Conservation (phyloP, 2,113 vertebrate genomes). For the Mesoclemmys tuberculata region DNA sequence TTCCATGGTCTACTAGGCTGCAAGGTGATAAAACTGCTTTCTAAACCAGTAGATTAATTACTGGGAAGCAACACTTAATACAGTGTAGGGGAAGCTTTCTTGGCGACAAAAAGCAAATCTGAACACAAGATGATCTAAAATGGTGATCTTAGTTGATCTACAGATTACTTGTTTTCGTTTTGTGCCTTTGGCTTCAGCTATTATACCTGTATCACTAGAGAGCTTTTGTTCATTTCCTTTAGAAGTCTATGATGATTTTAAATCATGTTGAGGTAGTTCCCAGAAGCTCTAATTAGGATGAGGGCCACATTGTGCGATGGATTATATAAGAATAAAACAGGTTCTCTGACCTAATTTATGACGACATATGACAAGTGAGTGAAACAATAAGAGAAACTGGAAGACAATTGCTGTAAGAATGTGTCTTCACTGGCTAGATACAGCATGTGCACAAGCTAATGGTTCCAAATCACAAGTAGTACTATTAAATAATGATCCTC, state of each 20-base stretch:
- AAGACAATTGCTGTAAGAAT: constrained; percentile 24
- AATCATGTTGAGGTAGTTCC: neutral
- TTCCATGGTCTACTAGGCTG: neutral
- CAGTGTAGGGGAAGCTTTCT: neutral
- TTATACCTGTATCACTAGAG: neutral
- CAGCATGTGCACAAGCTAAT: neutral
- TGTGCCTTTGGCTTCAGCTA: neutral
- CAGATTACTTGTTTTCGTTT: neutral
- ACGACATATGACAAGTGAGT: constrained; percentile 1
- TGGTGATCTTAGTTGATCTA: neutral
- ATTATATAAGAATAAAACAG: neutral
- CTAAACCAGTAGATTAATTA: constrained; percentile 1
- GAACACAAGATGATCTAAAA: neutral
- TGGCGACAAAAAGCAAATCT: neutral
- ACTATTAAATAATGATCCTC: neutral
- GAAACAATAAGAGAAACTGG: constrained; percentile 23
- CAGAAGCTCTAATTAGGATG: neutral
- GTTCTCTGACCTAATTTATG: constrained; percentile 19
- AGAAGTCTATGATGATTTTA: neutral
- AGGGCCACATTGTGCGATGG: neutral
- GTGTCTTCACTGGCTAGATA: constrained; percentile 40
- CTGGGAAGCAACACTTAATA: neutral
- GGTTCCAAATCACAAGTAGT: neutral
- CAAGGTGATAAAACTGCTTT: neutral
- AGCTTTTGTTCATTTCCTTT: neutral